A percentile compares a stretch with the other conserved stretches of the same genome.
These are phyloP conservation scores for Alcis repandata DNA, from an alignment of 2,888 invertebrate species.

Conservation along the genomic window DNA sequence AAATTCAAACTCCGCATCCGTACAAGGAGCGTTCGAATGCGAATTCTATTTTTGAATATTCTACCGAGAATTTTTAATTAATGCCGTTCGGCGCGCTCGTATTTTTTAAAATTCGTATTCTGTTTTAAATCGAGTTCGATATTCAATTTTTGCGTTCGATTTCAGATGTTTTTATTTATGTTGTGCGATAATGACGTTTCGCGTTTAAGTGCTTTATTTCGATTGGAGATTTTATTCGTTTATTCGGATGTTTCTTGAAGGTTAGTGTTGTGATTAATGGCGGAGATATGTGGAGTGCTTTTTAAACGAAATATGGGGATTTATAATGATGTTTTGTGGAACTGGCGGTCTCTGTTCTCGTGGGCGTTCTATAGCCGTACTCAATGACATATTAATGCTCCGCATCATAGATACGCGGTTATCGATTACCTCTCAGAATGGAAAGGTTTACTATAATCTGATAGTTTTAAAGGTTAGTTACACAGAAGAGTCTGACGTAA, in stretches of 20 bases:
- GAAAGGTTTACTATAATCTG: constrained; percentile 41
- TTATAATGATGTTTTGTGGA: constrained; percentile 83
- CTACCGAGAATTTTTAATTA: constrained; percentile 87
- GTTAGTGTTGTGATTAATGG: constrained; percentile 81
- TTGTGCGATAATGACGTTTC: constrained; percentile 87
- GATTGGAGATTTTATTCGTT: constrained; percentile 78
- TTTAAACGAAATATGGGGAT: constrained; percentile 86
- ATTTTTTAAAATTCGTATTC: constrained; percentile 85
- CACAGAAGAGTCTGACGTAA: constrained; percentile 37
- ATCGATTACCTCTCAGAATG: constrained; percentile 64
- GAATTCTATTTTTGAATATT: constrained; percentile 87
- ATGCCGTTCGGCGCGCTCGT: constrained; percentile 83
- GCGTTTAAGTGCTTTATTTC: constrained; percentile 86
- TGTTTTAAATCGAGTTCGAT: constrained; percentile 85
- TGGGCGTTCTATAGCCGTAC: constrained; percentile 65
- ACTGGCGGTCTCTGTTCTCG: constrained; percentile 73
- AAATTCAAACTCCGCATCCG: constrained; percentile 85
- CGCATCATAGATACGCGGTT: constrained; percentile 66
- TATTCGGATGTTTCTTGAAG: constrained; percentile 85
- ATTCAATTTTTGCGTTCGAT: constrained; percentile 86
- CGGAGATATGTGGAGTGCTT: constrained; percentile 84
- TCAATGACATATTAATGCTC: constrained; percentile 67
- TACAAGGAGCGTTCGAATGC: constrained; percentile 86
- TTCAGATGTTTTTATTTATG: constrained; percentile 85
- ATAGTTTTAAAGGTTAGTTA: constrained; percentile 58